Evolutionary conservation across 2,888 invertebrate species (phyloP).

Genomic region (Lacanobia oleracea): DNA sequence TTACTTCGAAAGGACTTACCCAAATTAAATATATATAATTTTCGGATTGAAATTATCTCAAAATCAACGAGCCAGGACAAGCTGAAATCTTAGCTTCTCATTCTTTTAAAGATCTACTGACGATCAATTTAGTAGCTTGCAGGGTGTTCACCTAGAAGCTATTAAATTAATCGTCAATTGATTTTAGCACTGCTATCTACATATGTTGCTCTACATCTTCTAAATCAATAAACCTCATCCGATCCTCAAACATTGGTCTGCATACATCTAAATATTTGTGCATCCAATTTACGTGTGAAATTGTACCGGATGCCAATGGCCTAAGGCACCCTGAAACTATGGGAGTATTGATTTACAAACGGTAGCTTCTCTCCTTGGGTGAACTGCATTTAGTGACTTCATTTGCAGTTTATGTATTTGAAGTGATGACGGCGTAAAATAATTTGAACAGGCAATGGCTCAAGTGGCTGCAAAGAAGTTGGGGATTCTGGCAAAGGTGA

Average conservation of each 20-base stretch:
- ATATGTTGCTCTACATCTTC: not conserved
- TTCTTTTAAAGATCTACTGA: too few species aligned
- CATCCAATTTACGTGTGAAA: constrained; percentile 18
- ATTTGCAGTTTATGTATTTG: not conserved
- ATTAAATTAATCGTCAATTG: not conserved
- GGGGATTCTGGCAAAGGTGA: too few species aligned
- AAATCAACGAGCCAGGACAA: too few species aligned
- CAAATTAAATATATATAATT: too few species aligned
- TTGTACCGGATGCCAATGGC: not conserved
- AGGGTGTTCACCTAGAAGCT: not conserved
- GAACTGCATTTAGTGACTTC: constrained; percentile 4
- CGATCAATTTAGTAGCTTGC: too few species aligned
- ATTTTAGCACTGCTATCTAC: too few species aligned
- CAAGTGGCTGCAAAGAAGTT: too few species aligned
- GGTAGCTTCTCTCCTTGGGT: not conserved
- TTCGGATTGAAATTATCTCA: too few species aligned
- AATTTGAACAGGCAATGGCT: too few species aligned
- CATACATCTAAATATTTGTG: constrained; percentile 4
- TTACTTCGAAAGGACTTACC: too few species aligned
- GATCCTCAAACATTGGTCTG: constrained; percentile 1
- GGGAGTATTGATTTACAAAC: constrained; percentile 18
- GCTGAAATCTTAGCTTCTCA: too few species aligned
- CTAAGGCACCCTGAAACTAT: not conserved
- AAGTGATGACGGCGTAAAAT: too few species aligned
- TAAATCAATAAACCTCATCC: not conserved